These are phyloP conservation scores for Hippocampus zosterae DNA, from an alignment of 2,113 vertebrate genomes.

Conservation along the genomic window DNA sequence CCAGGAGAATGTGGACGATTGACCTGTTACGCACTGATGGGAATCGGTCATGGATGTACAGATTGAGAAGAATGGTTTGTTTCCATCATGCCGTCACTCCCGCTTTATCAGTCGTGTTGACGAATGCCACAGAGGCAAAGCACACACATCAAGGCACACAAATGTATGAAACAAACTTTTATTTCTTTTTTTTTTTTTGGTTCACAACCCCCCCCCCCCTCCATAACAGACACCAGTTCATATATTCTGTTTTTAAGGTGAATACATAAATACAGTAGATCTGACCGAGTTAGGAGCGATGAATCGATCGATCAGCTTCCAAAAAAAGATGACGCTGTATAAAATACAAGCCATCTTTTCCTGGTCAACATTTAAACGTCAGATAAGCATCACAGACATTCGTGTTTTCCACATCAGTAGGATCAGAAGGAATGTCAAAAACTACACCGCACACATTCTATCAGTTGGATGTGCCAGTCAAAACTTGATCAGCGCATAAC, in stretches of 20 bases:
- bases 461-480: background rate
- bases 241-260: slow-evolving; percentile 41
- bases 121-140: background rate
- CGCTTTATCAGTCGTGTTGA: background rate
- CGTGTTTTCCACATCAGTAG: background rate
- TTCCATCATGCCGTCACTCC: background rate
- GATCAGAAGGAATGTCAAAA: background rate
- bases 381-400: background rate
- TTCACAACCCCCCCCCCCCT: slow-evolving; percentile 67
- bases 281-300: slow-evolving; percentile 5
- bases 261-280: background rate
- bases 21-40: slow-evolving; percentile 29
- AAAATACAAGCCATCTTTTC: background rate
- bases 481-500: background rate
- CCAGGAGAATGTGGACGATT: background rate
- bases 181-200: slow-evolving; percentile 75
- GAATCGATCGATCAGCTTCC: slow-evolving; percentile 1
- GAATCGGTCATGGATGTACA: slow-evolving; percentile 41
- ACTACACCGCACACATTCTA: background rate
- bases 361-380: background rate
- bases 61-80: slow-evolving; percentile 14
- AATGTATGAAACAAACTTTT: slow-evolving; percentile 1
- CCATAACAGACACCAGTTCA: slow-evolving; percentile 76
- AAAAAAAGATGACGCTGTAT: background rate
- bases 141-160: background rate